Evolutionary conservation across 2,888 invertebrate genomes (phyloP).

Genomic region (Drosophila robusta): DNA sequence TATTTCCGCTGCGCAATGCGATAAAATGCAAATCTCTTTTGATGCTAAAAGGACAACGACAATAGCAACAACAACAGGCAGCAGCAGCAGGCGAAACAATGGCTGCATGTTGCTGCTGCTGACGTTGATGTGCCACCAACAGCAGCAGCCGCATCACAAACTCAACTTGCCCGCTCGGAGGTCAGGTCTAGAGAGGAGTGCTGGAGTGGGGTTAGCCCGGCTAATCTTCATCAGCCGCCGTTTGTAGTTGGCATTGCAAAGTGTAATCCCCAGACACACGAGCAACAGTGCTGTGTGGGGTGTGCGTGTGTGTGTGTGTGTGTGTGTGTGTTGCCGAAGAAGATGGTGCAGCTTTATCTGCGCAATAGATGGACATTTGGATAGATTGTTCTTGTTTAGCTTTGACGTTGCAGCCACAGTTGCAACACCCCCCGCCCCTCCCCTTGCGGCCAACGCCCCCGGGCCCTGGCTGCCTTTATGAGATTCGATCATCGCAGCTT

Average conservation of each 20-base stretch:
- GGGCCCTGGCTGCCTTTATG: conserved; percentile 62
- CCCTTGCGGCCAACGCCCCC: conserved; percentile 6
- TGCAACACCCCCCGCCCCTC: no score
- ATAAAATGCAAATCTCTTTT: conserved; percentile 80
- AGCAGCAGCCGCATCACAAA: conserved; percentile 32
- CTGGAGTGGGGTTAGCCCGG: conserved; percentile 34
- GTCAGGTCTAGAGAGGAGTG: no score
- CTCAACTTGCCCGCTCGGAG: conserved; percentile 2
- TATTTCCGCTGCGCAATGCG: conserved; percentile 75
- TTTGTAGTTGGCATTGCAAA: conserved; percentile 74
- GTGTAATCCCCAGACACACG: conserved; percentile 73
- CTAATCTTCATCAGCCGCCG: conserved; percentile 83
- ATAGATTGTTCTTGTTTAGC: conserved; percentile 81
- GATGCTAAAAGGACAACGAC: conserved; percentile 77
- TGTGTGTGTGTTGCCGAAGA: conserved; percentile 30
- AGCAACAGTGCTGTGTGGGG: conserved; percentile 16
- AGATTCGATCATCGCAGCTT: conserved; percentile 74
- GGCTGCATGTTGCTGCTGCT: conserved; percentile 54
- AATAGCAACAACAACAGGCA: conserved; percentile 16
- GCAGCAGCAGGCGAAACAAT: conserved; percentile 51
- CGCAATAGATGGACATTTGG: conserved; percentile 81
- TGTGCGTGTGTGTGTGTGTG: conserved; percentile 13
- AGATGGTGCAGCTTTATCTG: conserved; percentile 72
- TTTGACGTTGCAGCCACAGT: conserved; percentile 58
- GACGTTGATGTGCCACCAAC: conserved; percentile 60